Conservation (phyloP, 2,888 invertebrate genomes). For the Acronicta aceris region DNA sequence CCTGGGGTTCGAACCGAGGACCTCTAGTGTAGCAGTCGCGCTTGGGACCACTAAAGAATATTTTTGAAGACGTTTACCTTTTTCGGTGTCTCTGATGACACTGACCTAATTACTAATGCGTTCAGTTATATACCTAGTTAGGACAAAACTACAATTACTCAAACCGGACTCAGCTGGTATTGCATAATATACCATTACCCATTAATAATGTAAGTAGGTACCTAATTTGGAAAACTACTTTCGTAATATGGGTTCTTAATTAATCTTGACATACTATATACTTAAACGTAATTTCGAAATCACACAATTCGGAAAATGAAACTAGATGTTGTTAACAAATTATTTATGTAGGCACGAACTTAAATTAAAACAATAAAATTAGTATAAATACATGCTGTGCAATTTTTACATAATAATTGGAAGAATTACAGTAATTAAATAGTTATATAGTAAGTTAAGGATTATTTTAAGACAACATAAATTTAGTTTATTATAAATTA, state of each 20-base stretch:
- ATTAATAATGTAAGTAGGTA: conserved; percentile 15
- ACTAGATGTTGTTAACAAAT: conserved; percentile 62
- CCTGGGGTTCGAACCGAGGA: no score
- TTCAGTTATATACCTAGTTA: conserved; percentile 41
- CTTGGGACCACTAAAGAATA: background rate
- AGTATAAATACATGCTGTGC: conserved; percentile 58
- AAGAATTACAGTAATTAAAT: conserved; percentile 45
- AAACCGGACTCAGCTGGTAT: conserved; percentile 17
- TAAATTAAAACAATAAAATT: conserved; percentile 60
- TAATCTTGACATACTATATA: conserved; percentile 7
- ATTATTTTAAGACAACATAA: conserved; percentile 32
- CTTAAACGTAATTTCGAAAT: conserved; percentile 12
- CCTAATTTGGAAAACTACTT: conserved; percentile 24
- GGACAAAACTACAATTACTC: conserved; percentile 6
- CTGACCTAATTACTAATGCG: conserved; percentile 4
- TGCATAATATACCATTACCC: conserved; percentile 8
- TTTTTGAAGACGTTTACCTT: conserved; percentile 20
- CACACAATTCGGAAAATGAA: conserved; percentile 41
- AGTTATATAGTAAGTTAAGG: conserved; percentile 36
- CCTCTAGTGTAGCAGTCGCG: no score
- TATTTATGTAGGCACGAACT: conserved; percentile 61
- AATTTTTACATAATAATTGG: conserved; percentile 40
- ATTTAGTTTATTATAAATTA: conserved; percentile 60
- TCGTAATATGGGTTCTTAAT: conserved; percentile 9
- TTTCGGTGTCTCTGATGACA: conserved; percentile 8